Evolutionary conservation across 2,888 invertebrate genomes (phyloP).

Genomic region (Yponomeuta sedellus): DNA sequence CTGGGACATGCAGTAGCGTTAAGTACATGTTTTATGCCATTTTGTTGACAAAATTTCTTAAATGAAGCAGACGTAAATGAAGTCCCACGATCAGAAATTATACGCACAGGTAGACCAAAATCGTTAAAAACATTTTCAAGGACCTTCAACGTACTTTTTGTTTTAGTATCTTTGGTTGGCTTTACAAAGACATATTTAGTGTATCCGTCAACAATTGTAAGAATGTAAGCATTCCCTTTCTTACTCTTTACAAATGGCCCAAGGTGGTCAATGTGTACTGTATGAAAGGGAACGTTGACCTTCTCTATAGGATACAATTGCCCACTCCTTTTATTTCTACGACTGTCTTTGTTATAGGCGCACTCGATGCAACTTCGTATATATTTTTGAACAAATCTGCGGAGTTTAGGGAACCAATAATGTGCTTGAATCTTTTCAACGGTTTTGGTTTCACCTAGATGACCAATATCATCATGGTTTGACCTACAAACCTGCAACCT

Average conservation of each 20-base stretch:
- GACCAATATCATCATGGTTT: too few species aligned
- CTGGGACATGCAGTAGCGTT: slow-evolving; percentile 12
- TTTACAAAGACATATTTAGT: slow-evolving; percentile 18
- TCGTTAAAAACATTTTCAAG: slow-evolving; percentile 19
- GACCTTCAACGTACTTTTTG: slow-evolving; percentile 11
- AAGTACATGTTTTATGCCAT: slow-evolving; percentile 14
- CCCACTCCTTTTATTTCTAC: slow-evolving; percentile 5
- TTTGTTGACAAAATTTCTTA: slow-evolving; percentile 14
- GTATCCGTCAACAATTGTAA: slow-evolving; percentile 18
- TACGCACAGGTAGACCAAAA: slow-evolving; percentile 20
- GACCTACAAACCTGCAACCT: too few species aligned
- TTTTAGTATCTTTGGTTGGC: slow-evolving; percentile 17
- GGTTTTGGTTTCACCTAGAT: too few species aligned
- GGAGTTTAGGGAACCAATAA: background rate
- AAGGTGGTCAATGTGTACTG: slow-evolving; percentile 17
- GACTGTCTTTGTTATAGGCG: slow-evolving; percentile 19
- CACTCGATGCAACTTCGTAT: slow-evolving; percentile 16
- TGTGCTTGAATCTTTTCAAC: too few species aligned
- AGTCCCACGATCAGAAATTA: slow-evolving; percentile 19
- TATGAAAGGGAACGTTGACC: slow-evolving; percentile 13
- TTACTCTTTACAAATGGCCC: slow-evolving; percentile 20
- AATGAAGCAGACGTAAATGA: slow-evolving; percentile 17
- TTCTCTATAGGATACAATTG: slow-evolving; percentile 15
- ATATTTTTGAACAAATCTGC: slow-evolving; percentile 17
- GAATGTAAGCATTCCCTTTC: slow-evolving; percentile 18